Evolutionary conservation across 2,113 vertebrate species (phyloP), one percentile per base, ranked within the genome.

Genomic region (Hydrochoerus hydrochaeris): DNA sequence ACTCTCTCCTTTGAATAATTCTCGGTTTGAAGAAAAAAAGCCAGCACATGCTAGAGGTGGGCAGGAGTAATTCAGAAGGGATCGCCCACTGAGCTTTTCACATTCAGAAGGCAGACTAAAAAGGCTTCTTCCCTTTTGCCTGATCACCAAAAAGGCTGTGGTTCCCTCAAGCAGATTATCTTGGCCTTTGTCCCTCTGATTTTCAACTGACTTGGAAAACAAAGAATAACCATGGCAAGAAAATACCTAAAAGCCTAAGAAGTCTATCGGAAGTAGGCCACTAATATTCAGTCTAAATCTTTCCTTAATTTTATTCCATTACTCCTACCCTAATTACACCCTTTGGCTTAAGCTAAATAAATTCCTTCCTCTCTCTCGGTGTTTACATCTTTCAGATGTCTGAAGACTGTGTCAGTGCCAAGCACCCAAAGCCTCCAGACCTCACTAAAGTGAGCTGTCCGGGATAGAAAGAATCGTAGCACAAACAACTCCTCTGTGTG

Each of bases 301-400:
- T 84, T 82, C 77, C 75, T 96, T 95, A 69, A 93, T 95, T 96
- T 96, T 83, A 94, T 90, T 77, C 94, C 93, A 67, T 78, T 69
- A 85, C 71, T 92, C 90, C 90, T 92, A 92, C 91, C 90, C 85
- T 95, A 95, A 94, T 95, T 87, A 93, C 38, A 95, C 44, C 94
- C 82, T 65, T 90, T 62, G 82, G 89, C 85, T 89, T 5, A 11
- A 94, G 57, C 80, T 96, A 95, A 97, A 96, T 88, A 92, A 80
- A 95, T 95, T 92, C 85, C 92, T 95, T 96, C 84, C 95, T 90
- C 87, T 90, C 87, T 67, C 85, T 91, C 14, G 0, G 60, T 93
- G 57, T 90, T 95, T 85, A 95, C 26, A 85, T 90, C 90, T 77
- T 77, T 97, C 90, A 94, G 85, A 88, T 89, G 67, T 93, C 96